Percentiles rank a stretch among this genome's conserved stretches.
phyloP scores from a whole-genome alignment of 1,140 invertebrate genomes.

The Cecropterus lyciades region DNA sequence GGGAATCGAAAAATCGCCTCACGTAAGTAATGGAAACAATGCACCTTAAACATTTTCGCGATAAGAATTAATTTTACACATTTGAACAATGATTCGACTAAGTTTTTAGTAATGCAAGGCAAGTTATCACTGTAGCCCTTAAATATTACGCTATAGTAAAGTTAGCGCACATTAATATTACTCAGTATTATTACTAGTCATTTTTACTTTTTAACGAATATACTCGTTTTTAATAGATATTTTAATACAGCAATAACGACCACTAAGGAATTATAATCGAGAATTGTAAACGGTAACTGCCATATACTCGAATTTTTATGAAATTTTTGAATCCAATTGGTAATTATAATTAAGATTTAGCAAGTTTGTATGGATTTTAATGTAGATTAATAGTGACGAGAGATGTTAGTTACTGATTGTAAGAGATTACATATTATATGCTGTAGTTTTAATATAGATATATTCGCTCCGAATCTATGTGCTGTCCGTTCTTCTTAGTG shows the following conservation, averaged over 20 bases:
- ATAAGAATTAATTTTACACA: no score
- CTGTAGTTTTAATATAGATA: conserved; percentile 24
- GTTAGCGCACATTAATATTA: conserved; percentile 40
- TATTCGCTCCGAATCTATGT: conserved; percentile 25
- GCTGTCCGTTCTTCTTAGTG: conserved; percentile 1
- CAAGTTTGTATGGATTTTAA: conserved; percentile 60
- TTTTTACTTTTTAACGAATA: conserved; percentile 31
- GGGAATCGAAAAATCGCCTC: no score
- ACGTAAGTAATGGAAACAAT: no score
- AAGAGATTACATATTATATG: conserved; percentile 22
- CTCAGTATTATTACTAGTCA: conserved; percentile 19
- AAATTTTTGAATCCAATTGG: conserved; percentile 55
- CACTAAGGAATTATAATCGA: conserved; percentile 44
- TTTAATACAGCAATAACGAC: conserved; percentile 40
- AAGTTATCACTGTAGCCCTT: conserved; percentile 29
- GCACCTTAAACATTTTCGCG: no score
- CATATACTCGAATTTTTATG: conserved; percentile 73
- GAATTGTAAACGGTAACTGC: conserved; percentile 63
- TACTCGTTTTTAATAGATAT: conserved; percentile 35
- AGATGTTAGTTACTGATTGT: conserved; percentile 23
- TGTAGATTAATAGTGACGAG: conserved; percentile 48
- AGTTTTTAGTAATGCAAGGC: conserved; percentile 10
- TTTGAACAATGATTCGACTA: no score
- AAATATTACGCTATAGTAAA: conserved; percentile 27
- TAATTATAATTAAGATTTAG: conserved; percentile 43